These are phyloP conservation scores for Cephalopterus ornatus DNA, from an alignment of 2,113 vertebrate genomes.

Conservation along the genomic window DNA sequence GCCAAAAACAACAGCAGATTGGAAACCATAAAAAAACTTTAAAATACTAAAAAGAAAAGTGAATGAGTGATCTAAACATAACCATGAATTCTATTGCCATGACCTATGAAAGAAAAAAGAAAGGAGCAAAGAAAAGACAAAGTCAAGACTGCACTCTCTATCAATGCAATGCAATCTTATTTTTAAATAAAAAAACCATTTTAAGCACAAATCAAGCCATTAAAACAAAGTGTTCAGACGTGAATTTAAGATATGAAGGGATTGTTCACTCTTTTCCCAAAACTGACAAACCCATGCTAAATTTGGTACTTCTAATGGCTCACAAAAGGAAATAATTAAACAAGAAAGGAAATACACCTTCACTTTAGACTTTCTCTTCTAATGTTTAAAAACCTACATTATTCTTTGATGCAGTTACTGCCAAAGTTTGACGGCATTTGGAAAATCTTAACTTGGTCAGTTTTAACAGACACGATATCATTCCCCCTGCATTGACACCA, in stretches of 20 bases:
- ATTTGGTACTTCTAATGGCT: not conserved
- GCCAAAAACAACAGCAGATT: conserved; percentile 72
- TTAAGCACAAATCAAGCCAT: not conserved
- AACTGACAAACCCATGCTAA: not conserved
- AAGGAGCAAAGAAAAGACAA: not conserved
- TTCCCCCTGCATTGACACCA: not conserved
- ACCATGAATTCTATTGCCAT: conserved; percentile 65
- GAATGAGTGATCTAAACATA: conserved; percentile 69
- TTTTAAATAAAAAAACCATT: conserved; percentile 7
- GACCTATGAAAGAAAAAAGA: conserved; percentile 41
- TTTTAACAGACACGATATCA: not conserved
- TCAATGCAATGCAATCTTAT: not conserved
- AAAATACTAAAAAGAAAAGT: conserved; percentile 69
- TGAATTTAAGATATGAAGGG: not conserved
- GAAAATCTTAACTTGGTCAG: not conserved
- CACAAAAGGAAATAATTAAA: conserved; percentile 32
- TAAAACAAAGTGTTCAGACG: conserved; percentile 12
- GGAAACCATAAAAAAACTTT: conserved; percentile 69
- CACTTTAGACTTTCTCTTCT: not conserved
- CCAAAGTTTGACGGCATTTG: not conserved
- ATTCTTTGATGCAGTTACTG: not conserved
- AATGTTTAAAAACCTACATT: not conserved
- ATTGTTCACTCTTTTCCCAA: not conserved
- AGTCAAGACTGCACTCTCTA: not conserved
- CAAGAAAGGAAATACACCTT: not conserved